Conservation (phyloP, 2,797 vertebrate species). For the Mus caroli region DNA sequence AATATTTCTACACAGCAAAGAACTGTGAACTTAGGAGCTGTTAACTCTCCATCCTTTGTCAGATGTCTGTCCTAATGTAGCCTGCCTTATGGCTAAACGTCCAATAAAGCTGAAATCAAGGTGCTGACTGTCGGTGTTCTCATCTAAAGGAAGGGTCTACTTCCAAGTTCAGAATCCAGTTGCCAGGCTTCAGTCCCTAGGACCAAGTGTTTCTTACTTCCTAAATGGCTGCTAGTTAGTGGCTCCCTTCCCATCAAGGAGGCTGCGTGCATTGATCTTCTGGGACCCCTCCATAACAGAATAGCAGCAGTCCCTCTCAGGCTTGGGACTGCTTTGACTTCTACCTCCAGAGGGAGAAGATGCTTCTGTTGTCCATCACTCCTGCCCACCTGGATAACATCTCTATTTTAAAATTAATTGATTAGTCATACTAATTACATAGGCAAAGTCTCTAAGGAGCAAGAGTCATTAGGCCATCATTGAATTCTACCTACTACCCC, state of each 20-base stretch:
- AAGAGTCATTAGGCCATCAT: neutral
- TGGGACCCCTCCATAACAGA: neutral
- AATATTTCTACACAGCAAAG: neutral
- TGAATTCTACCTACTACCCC: neutral
- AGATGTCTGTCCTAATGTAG: neutral
- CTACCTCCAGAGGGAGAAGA: slow-evolving; percentile 5
- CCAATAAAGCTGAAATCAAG: neutral
- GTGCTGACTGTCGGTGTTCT: neutral
- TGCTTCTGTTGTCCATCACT: neutral
- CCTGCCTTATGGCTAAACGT: neutral
- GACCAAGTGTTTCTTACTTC: neutral
- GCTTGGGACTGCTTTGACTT: neutral
- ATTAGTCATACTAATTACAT: neutral
- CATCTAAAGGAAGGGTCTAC: neutral
- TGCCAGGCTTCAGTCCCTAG: neutral
- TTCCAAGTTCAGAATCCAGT: neutral
- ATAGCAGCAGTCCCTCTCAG: neutral
- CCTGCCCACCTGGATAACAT: neutral
- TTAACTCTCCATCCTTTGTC: neutral
- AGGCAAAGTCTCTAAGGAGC: neutral
- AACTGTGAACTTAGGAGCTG: neutral
- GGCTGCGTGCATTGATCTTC: neutral
- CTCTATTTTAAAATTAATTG: neutral
- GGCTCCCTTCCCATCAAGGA: neutral
- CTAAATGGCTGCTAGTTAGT: neutral